These are phyloP conservation scores for Lumbricus terrestris DNA, from an alignment of 2,888 invertebrate species.

Conservation along the genomic window DNA sequence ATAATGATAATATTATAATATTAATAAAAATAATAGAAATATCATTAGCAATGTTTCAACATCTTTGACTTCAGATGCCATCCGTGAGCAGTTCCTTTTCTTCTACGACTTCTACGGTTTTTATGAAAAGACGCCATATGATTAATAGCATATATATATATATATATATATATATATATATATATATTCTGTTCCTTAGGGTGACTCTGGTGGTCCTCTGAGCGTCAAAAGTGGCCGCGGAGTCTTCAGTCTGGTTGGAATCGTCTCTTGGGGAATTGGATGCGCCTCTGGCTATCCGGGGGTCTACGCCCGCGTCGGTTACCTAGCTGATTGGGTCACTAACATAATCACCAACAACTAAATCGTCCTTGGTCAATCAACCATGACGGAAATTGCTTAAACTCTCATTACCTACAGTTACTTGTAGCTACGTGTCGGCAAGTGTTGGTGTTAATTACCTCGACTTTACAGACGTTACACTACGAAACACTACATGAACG, in stretches of 20 bases:
- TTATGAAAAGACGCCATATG: no score
- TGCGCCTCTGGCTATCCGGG: conserved; percentile 36
- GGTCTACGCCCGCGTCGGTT: conserved; percentile 30
- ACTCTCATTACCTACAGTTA: background rate
- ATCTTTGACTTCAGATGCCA: no score
- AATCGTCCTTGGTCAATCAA: background rate
- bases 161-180: no score
- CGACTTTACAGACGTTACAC: no score
- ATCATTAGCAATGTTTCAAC: no score
- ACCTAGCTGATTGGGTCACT: conserved; percentile 27
- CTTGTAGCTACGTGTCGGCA: background rate
- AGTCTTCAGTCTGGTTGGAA: conserved; percentile 24
- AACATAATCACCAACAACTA: conserved; percentile 24
- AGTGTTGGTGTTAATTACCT: no score
- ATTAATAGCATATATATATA: no score
- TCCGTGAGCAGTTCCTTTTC: no score
- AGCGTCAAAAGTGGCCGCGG: conserved; percentile 21
- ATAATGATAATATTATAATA: no score
- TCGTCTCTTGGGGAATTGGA: conserved; percentile 35
- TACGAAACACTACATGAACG: background rate
- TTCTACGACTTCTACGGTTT: no score
- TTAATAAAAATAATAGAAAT: no score
- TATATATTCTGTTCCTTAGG: conserved; percentile 18
- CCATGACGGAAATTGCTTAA: background rate
- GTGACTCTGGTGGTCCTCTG: conserved; percentile 36